phyloP scores from a whole-genome alignment of 2,888 invertebrate genomes.

The Oscheius onirici region DNA sequence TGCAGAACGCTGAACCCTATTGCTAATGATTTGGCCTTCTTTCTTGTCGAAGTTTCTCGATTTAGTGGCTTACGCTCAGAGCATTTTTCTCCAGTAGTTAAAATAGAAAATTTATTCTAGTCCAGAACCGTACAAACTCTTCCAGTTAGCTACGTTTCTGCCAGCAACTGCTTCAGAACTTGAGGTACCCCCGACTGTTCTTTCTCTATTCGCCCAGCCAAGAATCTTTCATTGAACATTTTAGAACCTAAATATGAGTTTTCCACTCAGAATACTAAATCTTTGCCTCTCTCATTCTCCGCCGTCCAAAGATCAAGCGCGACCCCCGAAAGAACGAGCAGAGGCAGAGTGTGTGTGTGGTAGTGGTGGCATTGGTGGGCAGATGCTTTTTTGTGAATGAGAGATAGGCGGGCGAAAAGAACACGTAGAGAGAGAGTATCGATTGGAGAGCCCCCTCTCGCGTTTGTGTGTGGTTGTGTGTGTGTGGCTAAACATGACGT shows the following conservation, averaged over 20 bases:
- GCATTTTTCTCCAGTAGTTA: no score
- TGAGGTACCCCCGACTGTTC: no score
- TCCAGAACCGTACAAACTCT: no score
- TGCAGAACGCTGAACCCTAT: no score
- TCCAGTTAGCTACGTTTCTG: no score
- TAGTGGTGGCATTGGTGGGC: conserved; percentile 10
- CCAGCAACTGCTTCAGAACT: no score
- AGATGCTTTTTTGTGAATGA: conserved; percentile 30
- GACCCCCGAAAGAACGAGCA: not conserved
- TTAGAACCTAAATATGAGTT: not conserved
- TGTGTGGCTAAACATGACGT: conserved; percentile 25
- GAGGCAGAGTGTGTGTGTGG: not conserved
- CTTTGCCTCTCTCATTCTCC: not conserved
- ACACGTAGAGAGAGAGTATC: conserved; percentile 17
- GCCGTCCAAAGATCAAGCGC: not conserved
- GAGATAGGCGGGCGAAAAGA: conserved; percentile 32
- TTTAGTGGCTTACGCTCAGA: no score
- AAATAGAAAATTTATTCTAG: no score
- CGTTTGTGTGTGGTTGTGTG: conserved; percentile 10
- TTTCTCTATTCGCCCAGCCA: no score
- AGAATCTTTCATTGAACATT: not conserved
- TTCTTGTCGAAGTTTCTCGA: no score
- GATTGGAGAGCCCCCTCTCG: not conserved
- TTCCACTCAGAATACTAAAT: not conserved
- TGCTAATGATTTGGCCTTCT: no score